Evolutionary conservation across 2,113 vertebrate species (phyloP).

Genomic region (Vulpes lagopus): DNA sequence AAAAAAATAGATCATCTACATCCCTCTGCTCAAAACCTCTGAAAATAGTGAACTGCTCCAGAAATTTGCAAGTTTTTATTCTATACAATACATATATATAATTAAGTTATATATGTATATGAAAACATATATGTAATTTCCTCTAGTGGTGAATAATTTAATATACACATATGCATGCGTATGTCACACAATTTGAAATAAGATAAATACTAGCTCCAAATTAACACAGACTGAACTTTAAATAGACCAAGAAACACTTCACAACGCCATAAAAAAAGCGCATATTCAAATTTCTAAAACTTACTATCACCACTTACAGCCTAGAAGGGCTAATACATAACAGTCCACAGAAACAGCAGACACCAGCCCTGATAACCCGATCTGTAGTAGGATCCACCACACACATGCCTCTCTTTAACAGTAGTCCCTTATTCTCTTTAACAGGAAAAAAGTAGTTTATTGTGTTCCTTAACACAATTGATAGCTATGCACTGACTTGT

Average conservation of each 20-base stretch:
- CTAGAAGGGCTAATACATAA: background rate
- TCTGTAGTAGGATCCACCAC: background rate
- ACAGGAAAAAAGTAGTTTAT: background rate
- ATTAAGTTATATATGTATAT: background rate
- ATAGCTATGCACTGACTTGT: conserved; percentile 45
- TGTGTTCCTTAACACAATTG: conserved; percentile 17
- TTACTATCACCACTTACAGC: background rate
- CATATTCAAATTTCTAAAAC: background rate
- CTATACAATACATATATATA: background rate
- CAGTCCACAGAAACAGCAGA: background rate
- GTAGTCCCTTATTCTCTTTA: conserved; percentile 16
- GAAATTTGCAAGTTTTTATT: background rate
- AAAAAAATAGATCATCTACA: background rate
- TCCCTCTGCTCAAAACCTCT: background rate
- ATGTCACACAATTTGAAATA: conserved; percentile 6
- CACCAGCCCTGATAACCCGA: background rate
- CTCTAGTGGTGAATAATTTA: background rate
- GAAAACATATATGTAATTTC: background rate
- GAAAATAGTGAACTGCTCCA: background rate
- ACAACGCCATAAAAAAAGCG: background rate
- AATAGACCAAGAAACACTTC: conserved; percentile 18
- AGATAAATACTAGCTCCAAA: background rate
- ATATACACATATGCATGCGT: background rate
- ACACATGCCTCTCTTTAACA: background rate
- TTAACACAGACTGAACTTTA: background rate